These are phyloP conservation scores for Monochamus alternatus DNA, from an alignment of 2,888 invertebrate species.

Conservation along the genomic window DNA sequence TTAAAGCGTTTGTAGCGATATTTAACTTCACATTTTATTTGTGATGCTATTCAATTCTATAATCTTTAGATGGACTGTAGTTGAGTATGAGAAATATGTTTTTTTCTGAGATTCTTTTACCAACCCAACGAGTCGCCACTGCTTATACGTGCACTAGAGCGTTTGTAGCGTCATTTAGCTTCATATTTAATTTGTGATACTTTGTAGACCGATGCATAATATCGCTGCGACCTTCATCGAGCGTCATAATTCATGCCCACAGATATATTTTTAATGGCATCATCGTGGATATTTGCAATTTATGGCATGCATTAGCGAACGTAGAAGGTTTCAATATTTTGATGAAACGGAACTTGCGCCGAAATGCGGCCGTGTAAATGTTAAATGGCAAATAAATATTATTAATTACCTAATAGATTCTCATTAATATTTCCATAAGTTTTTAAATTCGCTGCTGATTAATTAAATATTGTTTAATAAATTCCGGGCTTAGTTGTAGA, in stretches of 20 bases:
- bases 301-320: not conserved
- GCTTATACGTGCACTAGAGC: no score
- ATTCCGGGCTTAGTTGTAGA: no score
- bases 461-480: not conserved
- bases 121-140: no score
- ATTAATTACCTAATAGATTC: not conserved
- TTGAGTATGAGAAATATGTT: no score
- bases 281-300: not conserved
- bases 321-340: constrained; percentile 12
- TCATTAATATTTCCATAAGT: not conserved
- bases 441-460: not conserved
- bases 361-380: constrained; percentile 3
- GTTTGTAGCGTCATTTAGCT: no score
- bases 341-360: constrained; percentile 13
- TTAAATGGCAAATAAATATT: not conserved
- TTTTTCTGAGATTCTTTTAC: no score
- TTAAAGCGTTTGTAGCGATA: no score
- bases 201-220: no score
- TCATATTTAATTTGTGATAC: no score
- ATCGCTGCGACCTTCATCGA: not conserved
- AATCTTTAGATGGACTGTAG: no score
- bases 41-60: no score
- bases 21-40: no score
- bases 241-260: not conserved
- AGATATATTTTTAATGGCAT: not conserved